Percentiles rank a stretch among this genome's conserved stretches.
Evolutionary conservation across 1,140 invertebrate species (phyloP).

Genomic region (Plectus sambesii): DNA sequence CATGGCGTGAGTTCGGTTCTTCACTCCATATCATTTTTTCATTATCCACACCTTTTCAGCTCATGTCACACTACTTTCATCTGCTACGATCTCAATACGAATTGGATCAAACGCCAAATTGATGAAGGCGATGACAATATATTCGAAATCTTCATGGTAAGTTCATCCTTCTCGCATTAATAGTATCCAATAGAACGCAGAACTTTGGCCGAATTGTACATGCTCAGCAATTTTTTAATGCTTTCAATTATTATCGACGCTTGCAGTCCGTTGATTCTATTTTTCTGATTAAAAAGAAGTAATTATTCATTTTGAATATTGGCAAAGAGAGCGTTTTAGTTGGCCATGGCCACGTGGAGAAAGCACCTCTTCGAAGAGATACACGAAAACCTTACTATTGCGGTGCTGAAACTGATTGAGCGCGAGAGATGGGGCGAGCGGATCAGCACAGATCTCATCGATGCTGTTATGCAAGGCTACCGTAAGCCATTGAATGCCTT

Average conservation of each 20-base stretch:
- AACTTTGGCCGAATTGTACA: no score
- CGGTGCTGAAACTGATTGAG: conserved; percentile 89
- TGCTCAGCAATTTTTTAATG: no score
- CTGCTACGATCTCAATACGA: conserved; percentile 90
- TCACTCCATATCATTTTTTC: no score
- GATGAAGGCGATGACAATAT: conserved; percentile 92
- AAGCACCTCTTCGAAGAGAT: conserved; percentile 83
- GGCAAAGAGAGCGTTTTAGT: no score
- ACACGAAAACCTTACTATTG: conserved; percentile 83
- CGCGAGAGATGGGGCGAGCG: conserved; percentile 87
- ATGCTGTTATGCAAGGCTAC: conserved; percentile 70
- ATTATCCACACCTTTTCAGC: conserved; percentile 96
- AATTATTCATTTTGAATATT: no score
- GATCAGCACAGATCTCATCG: conserved; percentile 87
- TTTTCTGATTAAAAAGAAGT: conserved; percentile 9
- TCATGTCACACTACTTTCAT: conserved; percentile 91
- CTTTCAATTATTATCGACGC: no score
- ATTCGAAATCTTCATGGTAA: conserved; percentile 81
- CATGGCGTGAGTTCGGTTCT: no score
- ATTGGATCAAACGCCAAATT: conserved; percentile 95
- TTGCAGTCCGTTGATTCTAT: no score
- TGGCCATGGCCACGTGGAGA: conserved; percentile 93
- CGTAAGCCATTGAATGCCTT: conserved; percentile 52
- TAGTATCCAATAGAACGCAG: no score
- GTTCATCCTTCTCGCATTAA: no score